Percentiles rank a stretch among this genome's conserved stretches.
Conservation (phyloP, 2,113 vertebrate genomes). For the Carassius carassius region DNA sequence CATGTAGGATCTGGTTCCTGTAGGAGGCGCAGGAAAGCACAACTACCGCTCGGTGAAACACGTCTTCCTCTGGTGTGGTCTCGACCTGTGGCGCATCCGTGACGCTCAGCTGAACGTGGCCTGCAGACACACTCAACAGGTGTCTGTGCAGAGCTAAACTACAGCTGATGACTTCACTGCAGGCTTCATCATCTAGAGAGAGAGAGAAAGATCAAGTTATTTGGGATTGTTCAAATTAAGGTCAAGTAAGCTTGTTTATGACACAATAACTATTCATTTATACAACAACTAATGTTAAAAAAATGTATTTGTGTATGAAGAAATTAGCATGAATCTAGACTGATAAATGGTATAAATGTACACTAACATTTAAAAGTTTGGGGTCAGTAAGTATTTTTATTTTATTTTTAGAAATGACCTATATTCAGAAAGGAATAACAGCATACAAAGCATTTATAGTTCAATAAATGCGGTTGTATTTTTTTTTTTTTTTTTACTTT, state of each 20-base stretch:
- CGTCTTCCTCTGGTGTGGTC: conserved; percentile 69
- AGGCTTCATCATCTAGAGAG: conserved; percentile 75
- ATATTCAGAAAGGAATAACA: too few species aligned
- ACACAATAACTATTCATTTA: not conserved
- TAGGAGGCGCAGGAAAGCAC: conserved; percentile 87
- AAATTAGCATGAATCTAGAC: not conserved
- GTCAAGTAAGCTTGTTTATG: conserved; percentile 8
- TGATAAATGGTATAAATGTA: not conserved
- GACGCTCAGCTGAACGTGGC: conserved; percentile 76
- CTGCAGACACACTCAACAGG: conserved; percentile 73
- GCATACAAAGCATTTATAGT: too few species aligned
- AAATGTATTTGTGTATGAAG: not conserved
- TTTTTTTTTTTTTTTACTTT: too few species aligned
- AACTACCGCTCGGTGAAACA: conserved; percentile 76
- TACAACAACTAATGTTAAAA: not conserved
- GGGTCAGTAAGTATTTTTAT: too few species aligned
- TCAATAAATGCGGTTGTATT: too few species aligned
- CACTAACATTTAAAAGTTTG: too few species aligned
- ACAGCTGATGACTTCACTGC: conserved; percentile 79
- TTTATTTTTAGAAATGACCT: too few species aligned
- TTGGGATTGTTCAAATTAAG: not conserved
- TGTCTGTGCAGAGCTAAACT: conserved; percentile 82
- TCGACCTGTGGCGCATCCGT: conserved; percentile 43
- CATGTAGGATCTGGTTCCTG: conserved; percentile 89
- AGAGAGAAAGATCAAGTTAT: not conserved